These are phyloP conservation scores for Saguinus midas DNA, from an alignment of 2,113 vertebrate species.

Conservation along the genomic window DNA sequence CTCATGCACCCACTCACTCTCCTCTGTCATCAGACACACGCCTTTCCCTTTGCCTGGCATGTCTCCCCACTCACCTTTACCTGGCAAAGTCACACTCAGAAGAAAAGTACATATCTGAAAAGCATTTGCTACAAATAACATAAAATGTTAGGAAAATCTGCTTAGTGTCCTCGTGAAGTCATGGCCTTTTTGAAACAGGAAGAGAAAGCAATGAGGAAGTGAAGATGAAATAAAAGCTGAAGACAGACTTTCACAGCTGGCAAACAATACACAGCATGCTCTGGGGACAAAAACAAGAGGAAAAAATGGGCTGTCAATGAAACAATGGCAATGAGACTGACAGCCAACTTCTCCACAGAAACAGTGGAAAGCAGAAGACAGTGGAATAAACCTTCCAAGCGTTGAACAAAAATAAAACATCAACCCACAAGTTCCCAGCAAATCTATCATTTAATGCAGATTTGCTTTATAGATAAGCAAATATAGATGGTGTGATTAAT, in stretches of 20 bases:
- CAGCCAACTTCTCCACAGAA: not conserved
- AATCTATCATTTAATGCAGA: not conserved
- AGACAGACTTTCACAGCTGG: not conserved
- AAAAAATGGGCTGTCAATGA: not conserved
- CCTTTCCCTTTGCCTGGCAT: not conserved
- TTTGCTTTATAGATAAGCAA: not conserved
- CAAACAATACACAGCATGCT: too few species aligned
- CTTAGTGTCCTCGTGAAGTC: not conserved
- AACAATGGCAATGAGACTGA: not conserved
- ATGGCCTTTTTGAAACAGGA: not conserved
- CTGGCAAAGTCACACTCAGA: not conserved
- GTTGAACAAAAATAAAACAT: not conserved
- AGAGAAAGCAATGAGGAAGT: not conserved
- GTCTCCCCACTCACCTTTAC: not conserved
- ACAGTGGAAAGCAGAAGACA: not conserved
- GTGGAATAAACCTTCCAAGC: not conserved
- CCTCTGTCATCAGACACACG: not conserved
- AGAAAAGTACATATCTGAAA: not conserved
- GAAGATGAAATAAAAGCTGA: not conserved
- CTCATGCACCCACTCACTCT: too few species aligned
- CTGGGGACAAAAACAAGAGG: not conserved
- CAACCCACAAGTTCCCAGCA: not conserved
- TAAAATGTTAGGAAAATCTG: not conserved
- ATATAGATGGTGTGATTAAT: not conserved
- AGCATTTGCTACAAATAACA: not conserved